phyloP scores from a whole-genome alignment of 2,888 invertebrate genomes.

The Lutraria lutraria region DNA sequence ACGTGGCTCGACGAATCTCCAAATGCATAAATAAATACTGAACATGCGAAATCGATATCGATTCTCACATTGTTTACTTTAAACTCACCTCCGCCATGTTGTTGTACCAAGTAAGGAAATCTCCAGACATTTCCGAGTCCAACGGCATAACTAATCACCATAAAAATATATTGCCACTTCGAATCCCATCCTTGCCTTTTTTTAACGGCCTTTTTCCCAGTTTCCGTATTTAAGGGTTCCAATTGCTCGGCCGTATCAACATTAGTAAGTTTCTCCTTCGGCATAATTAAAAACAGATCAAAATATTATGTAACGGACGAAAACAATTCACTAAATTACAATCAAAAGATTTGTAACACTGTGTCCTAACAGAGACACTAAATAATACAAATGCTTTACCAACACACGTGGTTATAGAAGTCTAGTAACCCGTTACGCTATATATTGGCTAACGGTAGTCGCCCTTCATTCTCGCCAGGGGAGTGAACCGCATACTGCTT shows the following conservation, averaged over 20 bases:
- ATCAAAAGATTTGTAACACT: neutral
- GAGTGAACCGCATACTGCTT: no score
- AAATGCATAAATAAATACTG: neutral
- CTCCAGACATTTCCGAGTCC: constrained; percentile 82
- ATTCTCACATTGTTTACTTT: neutral
- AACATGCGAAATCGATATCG: neutral
- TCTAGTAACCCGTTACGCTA: no score
- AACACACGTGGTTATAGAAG: no score
- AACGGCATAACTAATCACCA: constrained; percentile 82
- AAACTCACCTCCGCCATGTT: constrained; percentile 79
- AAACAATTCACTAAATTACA: neutral
- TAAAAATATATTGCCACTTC: constrained; percentile 81
- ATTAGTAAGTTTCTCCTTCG: constrained; percentile 57
- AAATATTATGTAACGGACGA: neutral
- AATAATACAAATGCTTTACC: neutral
- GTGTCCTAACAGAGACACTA: neutral
- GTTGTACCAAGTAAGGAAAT: constrained; percentile 81
- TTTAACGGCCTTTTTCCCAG: constrained; percentile 62
- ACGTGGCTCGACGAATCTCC: neutral
- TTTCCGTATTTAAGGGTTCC: constrained; percentile 52
- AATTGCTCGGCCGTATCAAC: constrained; percentile 55
- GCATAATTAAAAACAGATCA: constrained; percentile 45
- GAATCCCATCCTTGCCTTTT: constrained; percentile 76
- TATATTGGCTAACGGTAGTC: no score
- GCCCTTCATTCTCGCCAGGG: no score